Base-by-base conservation (phyloP, 2,888 invertebrate genomes). In the Maniola hyperantus region DNA sequence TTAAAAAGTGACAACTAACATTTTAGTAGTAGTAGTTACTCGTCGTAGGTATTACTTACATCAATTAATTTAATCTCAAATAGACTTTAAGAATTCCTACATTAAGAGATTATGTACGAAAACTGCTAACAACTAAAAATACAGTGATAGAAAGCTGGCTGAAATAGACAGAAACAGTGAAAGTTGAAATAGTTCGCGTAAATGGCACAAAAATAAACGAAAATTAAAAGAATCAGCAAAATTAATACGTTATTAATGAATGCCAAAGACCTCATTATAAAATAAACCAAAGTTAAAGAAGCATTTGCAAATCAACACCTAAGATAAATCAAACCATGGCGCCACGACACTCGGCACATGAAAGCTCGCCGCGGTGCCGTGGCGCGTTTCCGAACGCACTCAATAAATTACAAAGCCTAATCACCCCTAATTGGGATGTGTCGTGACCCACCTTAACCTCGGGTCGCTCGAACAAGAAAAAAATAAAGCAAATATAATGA, bases 371-470 rank as follows among this genome's bases (percentile, higher is more conserved):
- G 88, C 86, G 74, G 48, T 76, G 79, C 76, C 78, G 39, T 77
- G 76, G 39, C 75, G 77, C 77, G 83, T 83, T 84, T 79, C 72
- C 73, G 80, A 83, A 82, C 85, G 83, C 91, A 89, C 91, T 85
- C 88, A 87, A 91, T 92, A 91, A 91, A 91, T 92, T 90, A 89
- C 82, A 81, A 78, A 75, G 79, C 83, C 91, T 91, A 91, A 92
- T 92, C 91, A 89, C 87, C 85, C 83, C 83, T 92, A 91, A 92
- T 91, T 92, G 91, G 91, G 85, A 83, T 81, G 85, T 85, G 88
- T 87, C 89, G 89, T 91, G 91, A 92, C 91, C 91, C 91, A 84
- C 77, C 88, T 88, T 90, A 91, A 91, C 91, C 91, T 88, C 78
- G 82, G 87, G 84, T 86, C 87, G 81, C 77, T 75, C 78, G 78